A percentile compares a stretch with the other conserved stretches of the same genome.
phyloP scores from a whole-genome alignment of 2,888 invertebrate genomes.

The Synergus laeviventris region DNA sequence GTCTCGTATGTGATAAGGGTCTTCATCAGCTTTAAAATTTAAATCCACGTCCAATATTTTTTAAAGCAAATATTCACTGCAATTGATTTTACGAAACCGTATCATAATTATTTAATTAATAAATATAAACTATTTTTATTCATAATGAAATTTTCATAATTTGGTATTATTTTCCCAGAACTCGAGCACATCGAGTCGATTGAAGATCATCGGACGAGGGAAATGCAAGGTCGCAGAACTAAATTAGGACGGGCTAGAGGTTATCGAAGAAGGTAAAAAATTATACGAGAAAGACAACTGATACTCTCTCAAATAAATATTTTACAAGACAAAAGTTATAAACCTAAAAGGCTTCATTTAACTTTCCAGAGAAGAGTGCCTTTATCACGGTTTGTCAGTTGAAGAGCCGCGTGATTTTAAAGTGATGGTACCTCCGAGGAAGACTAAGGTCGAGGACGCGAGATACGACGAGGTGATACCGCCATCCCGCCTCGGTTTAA shows the following conservation, averaged over 20 bases:
- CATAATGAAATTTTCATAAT: constrained; percentile 12
- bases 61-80: not conserved
- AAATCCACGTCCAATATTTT: not conserved
- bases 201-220: constrained; percentile 62
- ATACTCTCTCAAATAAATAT: too few species aligned
- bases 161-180: constrained; percentile 56
- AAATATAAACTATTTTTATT: not conserved
- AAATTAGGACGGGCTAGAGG: constrained; percentile 58
- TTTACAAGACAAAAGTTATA: too few species aligned
- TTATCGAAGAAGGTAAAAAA: constrained; percentile 55
- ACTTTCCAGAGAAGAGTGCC: constrained; percentile 59
- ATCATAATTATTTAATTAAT: not conserved
- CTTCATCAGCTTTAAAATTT: not conserved
- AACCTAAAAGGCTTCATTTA: not conserved
- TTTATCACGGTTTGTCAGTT: constrained; percentile 60
- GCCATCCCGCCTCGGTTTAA: constrained; percentile 84
- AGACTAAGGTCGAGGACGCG: constrained; percentile 50
- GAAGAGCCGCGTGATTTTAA: constrained; percentile 52
- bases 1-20: not conserved
- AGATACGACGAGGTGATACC: constrained; percentile 67
- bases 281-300: too few species aligned
- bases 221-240: constrained; percentile 58
- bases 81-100: not conserved
- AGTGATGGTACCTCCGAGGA: constrained; percentile 58
- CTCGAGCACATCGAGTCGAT: constrained; percentile 60